phyloP scores from a whole-genome alignment of 2,797 vertebrate genomes.

The Xiphorhynchus erythropygius region DNA sequence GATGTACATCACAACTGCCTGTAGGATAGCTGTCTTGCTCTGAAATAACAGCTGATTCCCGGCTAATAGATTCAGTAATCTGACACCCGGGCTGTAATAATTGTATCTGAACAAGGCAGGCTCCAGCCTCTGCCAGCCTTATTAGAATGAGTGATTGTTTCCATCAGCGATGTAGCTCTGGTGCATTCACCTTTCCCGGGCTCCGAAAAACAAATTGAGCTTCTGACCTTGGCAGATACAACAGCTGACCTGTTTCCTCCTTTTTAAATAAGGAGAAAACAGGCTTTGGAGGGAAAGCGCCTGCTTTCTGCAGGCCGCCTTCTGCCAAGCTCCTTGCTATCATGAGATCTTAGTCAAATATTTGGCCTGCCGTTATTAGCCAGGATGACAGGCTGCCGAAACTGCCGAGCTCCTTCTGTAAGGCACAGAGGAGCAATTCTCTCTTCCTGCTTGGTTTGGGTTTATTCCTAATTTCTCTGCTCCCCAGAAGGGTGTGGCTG shows the following conservation, averaged over 20 bases:
- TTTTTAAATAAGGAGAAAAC: constrained; percentile 46
- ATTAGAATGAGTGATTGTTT: constrained; percentile 71
- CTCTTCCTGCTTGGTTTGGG: background rate
- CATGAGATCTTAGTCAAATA: constrained; percentile 31
- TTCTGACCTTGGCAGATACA: constrained; percentile 52
- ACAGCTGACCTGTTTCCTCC: constrained; percentile 54
- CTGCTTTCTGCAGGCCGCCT: constrained; percentile 7
- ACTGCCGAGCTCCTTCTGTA: background rate
- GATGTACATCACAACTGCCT: constrained; percentile 29
- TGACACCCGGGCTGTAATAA: constrained; percentile 67
- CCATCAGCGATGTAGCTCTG: constrained; percentile 58
- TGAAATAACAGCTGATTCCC: constrained; percentile 54
- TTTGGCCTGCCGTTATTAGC: constrained; percentile 14
- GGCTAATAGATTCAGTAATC: constrained; percentile 66
- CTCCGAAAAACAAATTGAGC: constrained; percentile 65
- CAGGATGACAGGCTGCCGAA: background rate
- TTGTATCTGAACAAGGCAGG: constrained; percentile 71
- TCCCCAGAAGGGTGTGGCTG: accelerated
- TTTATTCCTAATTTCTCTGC: background rate
- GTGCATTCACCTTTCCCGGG: constrained; percentile 49
- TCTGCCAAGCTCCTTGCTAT: background rate
- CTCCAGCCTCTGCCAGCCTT: constrained; percentile 67
- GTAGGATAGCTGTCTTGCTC: constrained; percentile 14
- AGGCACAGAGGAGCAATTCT: background rate
- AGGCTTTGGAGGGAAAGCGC: background rate